phyloP scores from a whole-genome alignment of 1,140 invertebrate species.

The Bombyx mandarina region DNA sequence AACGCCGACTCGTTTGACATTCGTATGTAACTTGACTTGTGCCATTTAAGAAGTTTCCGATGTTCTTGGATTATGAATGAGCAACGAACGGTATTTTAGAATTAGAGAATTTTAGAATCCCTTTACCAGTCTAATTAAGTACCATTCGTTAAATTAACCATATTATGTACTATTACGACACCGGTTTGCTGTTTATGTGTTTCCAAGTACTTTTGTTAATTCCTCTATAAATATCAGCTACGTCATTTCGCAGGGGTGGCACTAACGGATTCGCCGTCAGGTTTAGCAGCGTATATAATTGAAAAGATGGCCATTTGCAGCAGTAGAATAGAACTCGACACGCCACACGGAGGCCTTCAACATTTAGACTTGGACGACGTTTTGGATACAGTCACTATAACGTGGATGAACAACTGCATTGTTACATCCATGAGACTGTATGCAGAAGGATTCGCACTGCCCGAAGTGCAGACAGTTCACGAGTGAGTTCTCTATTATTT shows the following conservation, averaged over 20 bases:
- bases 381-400: slow-evolving; percentile 90
- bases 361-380: slow-evolving; percentile 81
- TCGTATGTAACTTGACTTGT: too few species aligned
- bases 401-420: slow-evolving; percentile 85
- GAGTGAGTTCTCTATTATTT: slow-evolving; percentile 29
- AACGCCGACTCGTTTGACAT: too few species aligned
- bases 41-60: too few species aligned
- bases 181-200: too few species aligned
- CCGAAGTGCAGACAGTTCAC: slow-evolving; percentile 31
- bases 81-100: too few species aligned
- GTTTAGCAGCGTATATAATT: slow-evolving; percentile 85
- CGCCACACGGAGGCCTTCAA: slow-evolving; percentile 81
- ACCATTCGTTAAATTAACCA: too few species aligned
- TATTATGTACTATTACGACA: too few species aligned
- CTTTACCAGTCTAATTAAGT: too few species aligned
- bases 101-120: too few species aligned
- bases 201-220: too few species aligned
- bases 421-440: slow-evolving; percentile 84
- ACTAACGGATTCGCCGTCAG: slow-evolving; percentile 78
- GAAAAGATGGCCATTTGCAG: slow-evolving; percentile 90
- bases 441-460: slow-evolving; percentile 73
- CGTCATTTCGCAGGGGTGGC: slow-evolving; percentile 68
- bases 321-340: slow-evolving; percentile 72
- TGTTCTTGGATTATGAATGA: too few species aligned
- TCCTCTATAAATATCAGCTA: too few species aligned